phyloP scores from a whole-genome alignment of 2,113 vertebrate genomes.

The Myrmecophaga tridactyla region DNA sequence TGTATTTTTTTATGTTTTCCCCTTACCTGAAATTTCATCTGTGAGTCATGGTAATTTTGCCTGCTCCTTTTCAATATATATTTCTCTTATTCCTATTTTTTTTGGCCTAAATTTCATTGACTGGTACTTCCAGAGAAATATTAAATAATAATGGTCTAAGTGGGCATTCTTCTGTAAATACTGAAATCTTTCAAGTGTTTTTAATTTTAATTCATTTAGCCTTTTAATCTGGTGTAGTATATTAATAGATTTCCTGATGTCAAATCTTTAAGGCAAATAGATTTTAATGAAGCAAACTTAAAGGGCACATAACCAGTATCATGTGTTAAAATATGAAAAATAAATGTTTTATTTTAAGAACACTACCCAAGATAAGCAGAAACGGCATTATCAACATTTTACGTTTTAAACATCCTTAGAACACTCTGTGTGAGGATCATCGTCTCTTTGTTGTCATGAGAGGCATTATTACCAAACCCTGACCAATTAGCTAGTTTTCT shows the following conservation, averaged over 20 bases:
- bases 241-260: conserved; percentile 46
- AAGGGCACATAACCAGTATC: background rate
- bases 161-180: background rate
- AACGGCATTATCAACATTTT: background rate
- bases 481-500: conserved; percentile 26
- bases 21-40: background rate
- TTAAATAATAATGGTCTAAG: background rate
- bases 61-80: background rate
- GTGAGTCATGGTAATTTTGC: background rate
- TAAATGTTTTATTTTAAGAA: conserved; percentile 46
- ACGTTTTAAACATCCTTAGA: background rate
- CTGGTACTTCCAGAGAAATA: background rate
- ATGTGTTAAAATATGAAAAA: too few species aligned
- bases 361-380: background rate
- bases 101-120: conserved; percentile 25
- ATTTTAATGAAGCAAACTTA: conserved; percentile 61
- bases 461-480: conserved; percentile 23
- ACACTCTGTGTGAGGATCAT: background rate
- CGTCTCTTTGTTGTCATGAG: conserved; percentile 29
- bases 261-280: background rate
- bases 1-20: background rate
- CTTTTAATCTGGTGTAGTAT: background rate
- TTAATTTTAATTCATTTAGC: conserved; percentile 16
- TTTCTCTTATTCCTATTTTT: background rate
- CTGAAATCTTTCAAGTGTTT: background rate